Evolutionary conservation across 1,140 invertebrate genomes (phyloP).

Genomic region (Drosophila funebris): DNA sequence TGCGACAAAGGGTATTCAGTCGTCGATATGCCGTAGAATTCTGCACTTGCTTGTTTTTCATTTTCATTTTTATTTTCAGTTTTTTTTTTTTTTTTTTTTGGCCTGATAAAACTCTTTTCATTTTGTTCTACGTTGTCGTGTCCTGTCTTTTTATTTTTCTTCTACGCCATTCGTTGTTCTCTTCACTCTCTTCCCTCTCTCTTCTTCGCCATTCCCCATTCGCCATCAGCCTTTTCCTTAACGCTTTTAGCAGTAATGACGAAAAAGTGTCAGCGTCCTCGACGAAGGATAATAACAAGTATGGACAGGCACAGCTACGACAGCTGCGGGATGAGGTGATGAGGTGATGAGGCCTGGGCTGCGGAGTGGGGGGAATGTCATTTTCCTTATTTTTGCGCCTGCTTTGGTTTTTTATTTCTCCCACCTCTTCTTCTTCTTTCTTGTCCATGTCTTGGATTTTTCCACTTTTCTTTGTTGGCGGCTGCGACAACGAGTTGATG

Average conservation of each 20-base stretch:
- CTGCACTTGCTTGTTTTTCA: constrained; percentile 10
- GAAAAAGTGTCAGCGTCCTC: constrained; percentile 83
- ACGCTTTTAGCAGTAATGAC: constrained; percentile 82
- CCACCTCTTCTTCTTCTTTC: constrained; percentile 11
- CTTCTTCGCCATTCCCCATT: background rate
- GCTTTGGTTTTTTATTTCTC: constrained; percentile 13
- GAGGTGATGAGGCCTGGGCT: background rate
- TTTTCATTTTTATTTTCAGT: constrained; percentile 6
- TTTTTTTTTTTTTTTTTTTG: constrained; percentile 35
- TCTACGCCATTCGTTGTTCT: background rate
- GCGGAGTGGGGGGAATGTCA: constrained; percentile 3
- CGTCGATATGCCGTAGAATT: background rate
- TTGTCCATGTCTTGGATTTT: constrained; percentile 32
- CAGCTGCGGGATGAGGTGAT: background rate
- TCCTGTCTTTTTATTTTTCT: constrained; percentile 29
- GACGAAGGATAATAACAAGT: constrained; percentile 81
- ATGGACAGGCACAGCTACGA: constrained; percentile 67
- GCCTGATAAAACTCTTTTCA: constrained; percentile 79
- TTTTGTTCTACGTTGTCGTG: constrained; percentile 64
- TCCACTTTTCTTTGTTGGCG: constrained; percentile 36
- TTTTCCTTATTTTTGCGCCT: constrained; percentile 39
- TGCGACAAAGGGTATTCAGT: background rate
- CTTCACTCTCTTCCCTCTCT: too few relatives aligned
- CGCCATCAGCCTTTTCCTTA: constrained; percentile 58
- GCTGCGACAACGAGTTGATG: constrained; percentile 72